A percentile compares a stretch with the other conserved stretches of the same genome.
phyloP scores from a whole-genome alignment of 2,888 invertebrate species.

The Hololepta plana region DNA sequence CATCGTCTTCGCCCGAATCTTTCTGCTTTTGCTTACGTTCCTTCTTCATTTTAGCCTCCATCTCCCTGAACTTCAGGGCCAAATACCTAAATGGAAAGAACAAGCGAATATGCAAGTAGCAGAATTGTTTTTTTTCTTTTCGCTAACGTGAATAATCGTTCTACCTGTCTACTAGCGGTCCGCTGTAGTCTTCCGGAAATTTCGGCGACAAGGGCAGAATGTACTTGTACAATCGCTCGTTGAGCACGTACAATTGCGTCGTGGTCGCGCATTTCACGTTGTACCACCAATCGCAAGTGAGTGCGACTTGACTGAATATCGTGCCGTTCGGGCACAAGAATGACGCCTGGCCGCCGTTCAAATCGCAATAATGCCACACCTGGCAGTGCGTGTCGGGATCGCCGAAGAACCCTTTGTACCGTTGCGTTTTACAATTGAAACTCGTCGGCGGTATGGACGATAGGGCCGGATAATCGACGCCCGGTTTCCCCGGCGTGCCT shows the following conservation, averaged over 20 bases:
- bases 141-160: too few relatives aligned
- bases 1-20: constrained; percentile 9
- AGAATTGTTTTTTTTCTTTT: constrained; percentile 1
- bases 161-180: constrained; percentile 71
- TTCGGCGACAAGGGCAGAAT: constrained; percentile 72
- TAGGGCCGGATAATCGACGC: constrained; percentile 65
- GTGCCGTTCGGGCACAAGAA: constrained; percentile 83
- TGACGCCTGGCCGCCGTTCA: constrained; percentile 79
- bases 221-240: constrained; percentile 76
- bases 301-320: constrained; percentile 73
- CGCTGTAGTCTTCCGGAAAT: constrained; percentile 80
- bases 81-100: constrained; percentile 38
- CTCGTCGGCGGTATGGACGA: constrained; percentile 55
- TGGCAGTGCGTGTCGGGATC: constrained; percentile 77
- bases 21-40: constrained; percentile 39
- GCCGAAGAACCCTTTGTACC: constrained; percentile 81
- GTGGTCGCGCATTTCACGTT: constrained; percentile 75
- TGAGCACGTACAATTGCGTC: constrained; percentile 69
- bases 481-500: constrained; percentile 49
- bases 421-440: constrained; percentile 67
- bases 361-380: constrained; percentile 85
- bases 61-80: constrained; percentile 68
- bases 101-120: too few relatives aligned
- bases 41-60: constrained; percentile 63
- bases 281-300: constrained; percentile 90